phyloP scores from a whole-genome alignment of 1,140 invertebrate genomes.

The Epicauta chinensis region DNA sequence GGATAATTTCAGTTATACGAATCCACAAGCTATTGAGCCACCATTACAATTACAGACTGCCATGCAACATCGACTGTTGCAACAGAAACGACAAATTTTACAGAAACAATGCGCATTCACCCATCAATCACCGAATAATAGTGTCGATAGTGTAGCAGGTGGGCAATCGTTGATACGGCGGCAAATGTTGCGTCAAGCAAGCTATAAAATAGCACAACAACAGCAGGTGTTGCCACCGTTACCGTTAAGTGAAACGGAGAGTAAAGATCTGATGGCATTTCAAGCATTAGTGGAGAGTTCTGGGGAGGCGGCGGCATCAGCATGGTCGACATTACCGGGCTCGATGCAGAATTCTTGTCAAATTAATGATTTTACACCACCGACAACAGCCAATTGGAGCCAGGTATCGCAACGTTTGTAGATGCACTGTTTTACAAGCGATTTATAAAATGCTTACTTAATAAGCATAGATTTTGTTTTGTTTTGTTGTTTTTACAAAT shows the following conservation, averaged over 20 bases:
- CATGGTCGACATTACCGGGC: conserved; percentile 51
- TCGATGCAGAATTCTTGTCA: conserved; percentile 54
- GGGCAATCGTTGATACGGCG: conserved; percentile 49
- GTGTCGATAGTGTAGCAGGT: conserved; percentile 35
- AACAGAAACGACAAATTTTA: conserved; percentile 73
- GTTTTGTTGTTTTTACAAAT: no score
- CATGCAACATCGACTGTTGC: conserved; percentile 67
- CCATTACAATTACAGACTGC: conserved; percentile 62
- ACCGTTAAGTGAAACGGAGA: conserved; percentile 51
- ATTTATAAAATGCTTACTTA: no score
- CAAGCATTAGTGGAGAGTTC: conserved; percentile 43
- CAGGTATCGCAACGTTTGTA: conserved; percentile 42
- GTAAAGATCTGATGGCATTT: conserved; percentile 53
- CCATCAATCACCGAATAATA: conserved; percentile 40
- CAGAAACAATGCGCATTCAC: conserved; percentile 70
- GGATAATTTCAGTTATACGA: conserved; percentile 55
- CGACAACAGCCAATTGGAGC: conserved; percentile 34
- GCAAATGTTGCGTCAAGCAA: conserved; percentile 69
- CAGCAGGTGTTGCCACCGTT: conserved; percentile 54
- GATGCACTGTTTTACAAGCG: conserved; percentile 13
- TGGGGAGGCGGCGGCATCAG: no score
- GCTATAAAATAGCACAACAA: conserved; percentile 73
- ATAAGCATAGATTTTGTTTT: no score
- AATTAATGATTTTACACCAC: conserved; percentile 45
- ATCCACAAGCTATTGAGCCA: conserved; percentile 39